Evolutionary conservation across 2,113 vertebrate genomes (phyloP).

Genomic region (Fukomys damarensis): DNA sequence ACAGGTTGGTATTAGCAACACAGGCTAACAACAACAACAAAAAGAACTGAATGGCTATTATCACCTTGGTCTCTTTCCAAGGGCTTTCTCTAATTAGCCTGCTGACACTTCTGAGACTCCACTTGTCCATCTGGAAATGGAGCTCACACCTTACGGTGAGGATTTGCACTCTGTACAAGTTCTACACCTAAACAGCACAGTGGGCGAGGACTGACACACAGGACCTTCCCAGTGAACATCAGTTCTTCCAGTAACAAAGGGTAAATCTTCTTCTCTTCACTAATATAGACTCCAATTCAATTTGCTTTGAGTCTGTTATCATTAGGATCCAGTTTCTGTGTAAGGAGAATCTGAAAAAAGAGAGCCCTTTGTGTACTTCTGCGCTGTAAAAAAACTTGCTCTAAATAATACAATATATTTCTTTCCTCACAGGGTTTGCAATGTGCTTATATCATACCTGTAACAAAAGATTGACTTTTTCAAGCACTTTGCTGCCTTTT

Average conservation of each 20-base stretch:
- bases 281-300: background rate
- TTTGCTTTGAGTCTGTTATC: background rate
- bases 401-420: background rate
- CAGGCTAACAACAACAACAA: no score
- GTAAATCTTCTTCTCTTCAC: background rate
- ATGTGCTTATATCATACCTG: background rate
- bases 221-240: background rate
- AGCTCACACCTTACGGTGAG: background rate
- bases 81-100: background rate
- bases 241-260: background rate
- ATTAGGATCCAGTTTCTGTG: background rate
- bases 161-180: background rate
- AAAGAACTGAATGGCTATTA: background rate
- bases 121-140: background rate
- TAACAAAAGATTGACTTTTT: background rate
- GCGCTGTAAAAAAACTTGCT: constrained; percentile 32
- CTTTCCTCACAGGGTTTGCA: background rate
- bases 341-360: constrained; percentile 1
- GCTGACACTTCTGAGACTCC: background rate
- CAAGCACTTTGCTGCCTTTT: background rate
- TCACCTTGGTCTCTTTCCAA: background rate
- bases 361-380: background rate
- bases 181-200: background rate
- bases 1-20: background rate
- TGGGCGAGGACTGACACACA: background rate